phyloP scores from a whole-genome alignment of 2,888 invertebrate genomes.

The Metacarcinus magister region DNA sequence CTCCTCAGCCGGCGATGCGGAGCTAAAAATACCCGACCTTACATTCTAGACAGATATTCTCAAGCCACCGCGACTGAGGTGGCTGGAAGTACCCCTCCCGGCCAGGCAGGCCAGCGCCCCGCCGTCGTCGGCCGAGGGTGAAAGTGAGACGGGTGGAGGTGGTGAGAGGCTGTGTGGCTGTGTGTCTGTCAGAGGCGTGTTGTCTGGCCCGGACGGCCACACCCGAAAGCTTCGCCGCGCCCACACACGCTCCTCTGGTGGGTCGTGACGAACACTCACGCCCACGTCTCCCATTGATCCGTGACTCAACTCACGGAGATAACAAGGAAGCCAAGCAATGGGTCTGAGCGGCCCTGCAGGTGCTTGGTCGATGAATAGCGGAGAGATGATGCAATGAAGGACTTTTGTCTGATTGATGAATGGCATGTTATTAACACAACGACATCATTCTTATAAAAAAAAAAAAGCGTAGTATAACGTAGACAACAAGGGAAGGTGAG shows the following conservation, averaged over 20 bases:
- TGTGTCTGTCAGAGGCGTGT: slow-evolving; percentile 31
- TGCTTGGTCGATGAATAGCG: background rate
- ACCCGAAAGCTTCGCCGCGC: slow-evolving; percentile 21
- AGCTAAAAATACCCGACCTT: background rate
- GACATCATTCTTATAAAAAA: background rate
- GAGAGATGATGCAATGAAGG: background rate
- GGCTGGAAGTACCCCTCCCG: slow-evolving; percentile 41
- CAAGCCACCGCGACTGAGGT: background rate
- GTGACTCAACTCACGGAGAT: background rate
- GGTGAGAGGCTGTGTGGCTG: slow-evolving; percentile 26
- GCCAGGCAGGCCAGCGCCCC: slow-evolving; percentile 41
- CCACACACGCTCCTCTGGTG: slow-evolving; percentile 7
- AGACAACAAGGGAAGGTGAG: background rate
- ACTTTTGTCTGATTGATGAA: background rate
- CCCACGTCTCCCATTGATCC: background rate
- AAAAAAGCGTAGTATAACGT: background rate
- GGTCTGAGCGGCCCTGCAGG: background rate
- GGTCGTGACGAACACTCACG: slow-evolving; percentile 17
- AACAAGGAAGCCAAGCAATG: background rate
- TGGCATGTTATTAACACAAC: background rate
- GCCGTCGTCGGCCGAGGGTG: slow-evolving; percentile 36
- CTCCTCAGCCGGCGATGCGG: background rate
- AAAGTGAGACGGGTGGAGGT: slow-evolving; percentile 31
- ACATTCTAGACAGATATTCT: slow-evolving; percentile 40
- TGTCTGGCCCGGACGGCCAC: slow-evolving; percentile 20